phyloP scores from a whole-genome alignment of 1,140 invertebrate genomes.

The Stegodyphus dumicola region DNA sequence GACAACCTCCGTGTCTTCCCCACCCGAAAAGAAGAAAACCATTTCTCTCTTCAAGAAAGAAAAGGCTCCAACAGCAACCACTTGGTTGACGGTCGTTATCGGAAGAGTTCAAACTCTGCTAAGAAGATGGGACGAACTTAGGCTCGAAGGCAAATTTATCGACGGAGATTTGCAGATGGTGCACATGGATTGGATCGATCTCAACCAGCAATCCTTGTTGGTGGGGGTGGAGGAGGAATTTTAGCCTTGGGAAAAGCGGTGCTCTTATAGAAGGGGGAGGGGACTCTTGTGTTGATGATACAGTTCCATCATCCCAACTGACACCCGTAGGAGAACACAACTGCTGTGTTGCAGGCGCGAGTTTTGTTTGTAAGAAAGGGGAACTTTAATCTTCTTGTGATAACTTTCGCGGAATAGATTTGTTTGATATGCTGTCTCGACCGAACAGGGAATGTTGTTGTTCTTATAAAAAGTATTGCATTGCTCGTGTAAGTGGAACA shows the following conservation, averaged over 20 bases:
- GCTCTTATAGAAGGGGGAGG: no score
- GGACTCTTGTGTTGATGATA: constrained; percentile 38
- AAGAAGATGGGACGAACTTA: constrained; percentile 17
- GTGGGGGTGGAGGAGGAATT: neutral
- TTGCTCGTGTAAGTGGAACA: no score
- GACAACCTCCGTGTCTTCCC: neutral
- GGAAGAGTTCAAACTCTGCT: constrained; percentile 20
- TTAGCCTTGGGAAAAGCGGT: no score
- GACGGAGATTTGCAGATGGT: constrained; percentile 46
- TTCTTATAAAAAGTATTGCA: no score
- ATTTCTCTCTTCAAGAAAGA: constrained; percentile 12
- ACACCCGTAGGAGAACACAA: neutral
- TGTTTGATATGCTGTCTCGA: neutral
- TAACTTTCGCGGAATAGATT: neutral
- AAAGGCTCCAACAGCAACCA: neutral
- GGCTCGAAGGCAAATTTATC: constrained; percentile 49
- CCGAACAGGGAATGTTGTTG: neutral
- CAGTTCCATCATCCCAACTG: constrained; percentile 40
- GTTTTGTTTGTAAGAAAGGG: neutral
- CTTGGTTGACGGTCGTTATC: constrained; percentile 31
- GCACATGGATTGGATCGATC: neutral
- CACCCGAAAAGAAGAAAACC: neutral
- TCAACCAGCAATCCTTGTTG: neutral
- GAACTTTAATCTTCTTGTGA: neutral
- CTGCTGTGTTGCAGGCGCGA: neutral